These are phyloP conservation scores for Hypocryptadius cinnamomeus DNA, from an alignment of 2,113 vertebrate genomes.

Conservation along the genomic window DNA sequence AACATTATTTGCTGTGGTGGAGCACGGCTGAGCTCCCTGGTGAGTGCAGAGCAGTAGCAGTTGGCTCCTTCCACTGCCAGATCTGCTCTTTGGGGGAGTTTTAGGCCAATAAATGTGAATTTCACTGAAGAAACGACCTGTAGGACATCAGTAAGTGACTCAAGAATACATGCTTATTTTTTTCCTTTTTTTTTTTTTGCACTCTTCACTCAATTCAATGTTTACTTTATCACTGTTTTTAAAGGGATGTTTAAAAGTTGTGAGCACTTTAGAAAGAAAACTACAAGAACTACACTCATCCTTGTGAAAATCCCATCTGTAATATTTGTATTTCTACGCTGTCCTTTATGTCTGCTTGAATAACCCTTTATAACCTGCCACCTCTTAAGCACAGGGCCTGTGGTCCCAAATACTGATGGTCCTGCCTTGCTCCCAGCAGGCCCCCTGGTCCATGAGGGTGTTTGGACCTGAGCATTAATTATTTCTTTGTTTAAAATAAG, in stretches of 20 bases:
- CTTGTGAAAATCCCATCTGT: not conserved
- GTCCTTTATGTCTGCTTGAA: not conserved
- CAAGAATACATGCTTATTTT: not conserved
- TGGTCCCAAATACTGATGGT: not conserved
- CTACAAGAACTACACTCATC: not conserved
- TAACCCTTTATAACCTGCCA: fast-evolving
- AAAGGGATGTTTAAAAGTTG: not conserved
- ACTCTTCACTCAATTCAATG: not conserved
- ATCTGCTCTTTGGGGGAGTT: not conserved
- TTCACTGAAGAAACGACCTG: not conserved
- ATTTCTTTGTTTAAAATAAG: not conserved
- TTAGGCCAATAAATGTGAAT: not conserved
- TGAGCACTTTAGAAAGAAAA: not conserved
- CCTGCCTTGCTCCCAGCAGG: not conserved
- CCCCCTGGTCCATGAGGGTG: not conserved
- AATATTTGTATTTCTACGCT: not conserved
- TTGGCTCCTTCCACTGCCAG: not conserved
- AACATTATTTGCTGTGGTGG: not conserved
- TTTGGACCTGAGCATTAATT: not conserved
- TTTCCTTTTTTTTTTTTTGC: not conserved
- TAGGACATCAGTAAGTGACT: not conserved
- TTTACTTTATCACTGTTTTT: not conserved
- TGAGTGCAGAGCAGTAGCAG: not conserved
- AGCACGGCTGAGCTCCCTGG: not conserved
- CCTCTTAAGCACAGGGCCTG: not conserved